Conservation (phyloP, 2,888 invertebrate genomes). For the Amphimallon solstitiale region DNA sequence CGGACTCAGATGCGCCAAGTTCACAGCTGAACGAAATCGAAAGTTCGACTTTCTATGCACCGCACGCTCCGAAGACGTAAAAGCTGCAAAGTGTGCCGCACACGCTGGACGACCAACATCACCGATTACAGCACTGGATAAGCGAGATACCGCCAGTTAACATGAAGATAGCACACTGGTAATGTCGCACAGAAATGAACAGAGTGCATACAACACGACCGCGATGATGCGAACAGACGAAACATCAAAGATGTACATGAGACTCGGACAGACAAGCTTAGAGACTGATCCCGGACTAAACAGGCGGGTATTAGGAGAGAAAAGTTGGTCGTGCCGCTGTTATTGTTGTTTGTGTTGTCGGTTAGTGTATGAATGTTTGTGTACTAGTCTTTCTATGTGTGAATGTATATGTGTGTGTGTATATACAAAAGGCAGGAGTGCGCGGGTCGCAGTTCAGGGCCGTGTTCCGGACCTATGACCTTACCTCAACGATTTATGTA, state of each 20-base stretch:
- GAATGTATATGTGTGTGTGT: slow-evolving; percentile 38
- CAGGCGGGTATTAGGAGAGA: not conserved
- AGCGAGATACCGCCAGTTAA: too few relatives aligned
- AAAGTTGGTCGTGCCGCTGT: not conserved
- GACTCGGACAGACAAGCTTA: too few relatives aligned
- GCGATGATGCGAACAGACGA: too few relatives aligned
- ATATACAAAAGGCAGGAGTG: slow-evolving; percentile 43
- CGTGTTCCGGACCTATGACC: slow-evolving; percentile 48
- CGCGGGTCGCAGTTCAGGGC: slow-evolving; percentile 47
- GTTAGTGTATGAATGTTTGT: not conserved
- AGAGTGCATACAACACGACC: too few relatives aligned
- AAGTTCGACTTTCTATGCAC: not conserved
- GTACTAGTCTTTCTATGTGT: slow-evolving; percentile 11
- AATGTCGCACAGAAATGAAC: too few relatives aligned
- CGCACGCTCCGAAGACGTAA: not conserved
- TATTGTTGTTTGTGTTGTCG: slow-evolving; percentile 8
- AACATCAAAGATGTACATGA: too few relatives aligned
- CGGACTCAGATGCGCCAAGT: not conserved
- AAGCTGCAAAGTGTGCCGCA: not conserved
- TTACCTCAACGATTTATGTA: slow-evolving; percentile 41
- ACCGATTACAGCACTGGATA: not conserved
- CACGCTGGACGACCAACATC: not conserved
- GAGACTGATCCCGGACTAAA: not conserved
- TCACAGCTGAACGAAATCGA: not conserved
- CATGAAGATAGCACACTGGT: too few relatives aligned